A percentile compares a stretch with the other conserved stretches of the same genome.
These are phyloP conservation scores for Melanotaenia maccullochi DNA, from an alignment of 2,797 vertebrate species.

Conservation along the genomic window DNA sequence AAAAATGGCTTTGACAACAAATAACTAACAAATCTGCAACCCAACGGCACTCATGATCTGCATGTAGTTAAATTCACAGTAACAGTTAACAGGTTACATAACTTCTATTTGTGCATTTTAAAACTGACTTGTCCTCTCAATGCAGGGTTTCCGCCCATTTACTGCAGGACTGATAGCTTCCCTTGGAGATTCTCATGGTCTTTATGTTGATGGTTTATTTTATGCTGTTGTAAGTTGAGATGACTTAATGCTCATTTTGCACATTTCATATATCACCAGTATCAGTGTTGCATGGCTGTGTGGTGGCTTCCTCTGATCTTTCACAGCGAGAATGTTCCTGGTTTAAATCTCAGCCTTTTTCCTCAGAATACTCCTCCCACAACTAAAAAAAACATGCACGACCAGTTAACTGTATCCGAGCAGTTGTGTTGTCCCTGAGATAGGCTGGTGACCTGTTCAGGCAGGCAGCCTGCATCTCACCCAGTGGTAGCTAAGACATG, in stretches of 20 bases:
- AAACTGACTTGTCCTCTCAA: slow-evolving; percentile 33
- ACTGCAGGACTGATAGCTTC: neutral
- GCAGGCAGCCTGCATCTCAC: neutral
- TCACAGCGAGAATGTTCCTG: neutral
- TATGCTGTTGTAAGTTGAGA: neutral
- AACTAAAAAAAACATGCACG: neutral
- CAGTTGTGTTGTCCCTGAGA: too few relatives aligned
- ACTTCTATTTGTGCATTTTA: slow-evolving; percentile 48
- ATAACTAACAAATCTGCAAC: neutral
- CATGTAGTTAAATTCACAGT: slow-evolving; percentile 24
- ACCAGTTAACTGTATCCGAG: neutral
- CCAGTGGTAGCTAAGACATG: neutral
- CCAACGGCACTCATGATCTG: neutral
- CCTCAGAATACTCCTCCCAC: neutral
- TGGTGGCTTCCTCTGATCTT: neutral
- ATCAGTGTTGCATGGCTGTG: neutral
- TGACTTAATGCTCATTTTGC: neutral
- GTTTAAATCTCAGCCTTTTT: neutral
- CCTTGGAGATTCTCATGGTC: neutral
- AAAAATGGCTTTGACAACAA: neutral
- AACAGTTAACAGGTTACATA: slow-evolving; percentile 17
- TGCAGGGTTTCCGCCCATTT: neutral
- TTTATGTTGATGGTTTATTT: neutral
- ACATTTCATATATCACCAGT: neutral
- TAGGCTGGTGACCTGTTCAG: neutral